Evolutionary conservation across 2,113 vertebrate species (phyloP), one percentile per base, ranked within the genome.

Genomic region (Etheostoma cragini): DNA sequence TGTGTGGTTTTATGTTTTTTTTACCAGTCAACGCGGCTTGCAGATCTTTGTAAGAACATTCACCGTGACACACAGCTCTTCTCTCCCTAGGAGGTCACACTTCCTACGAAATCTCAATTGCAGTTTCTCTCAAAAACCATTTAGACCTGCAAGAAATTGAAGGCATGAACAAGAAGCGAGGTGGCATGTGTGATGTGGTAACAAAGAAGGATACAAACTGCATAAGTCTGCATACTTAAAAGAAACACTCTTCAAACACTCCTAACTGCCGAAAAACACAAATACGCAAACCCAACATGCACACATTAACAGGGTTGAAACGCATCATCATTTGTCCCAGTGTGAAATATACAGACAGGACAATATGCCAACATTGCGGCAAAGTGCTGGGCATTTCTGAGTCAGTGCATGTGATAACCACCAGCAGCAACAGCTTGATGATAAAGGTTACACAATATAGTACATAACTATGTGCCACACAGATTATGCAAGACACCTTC

Each of bases 151-250:
- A 26, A 78, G 70, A 54, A 82, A 47, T 56, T 17, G 22, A 69
- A 57, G 45, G 65, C 49, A 3, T 2, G 12, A 49, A 16, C 56
- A 47, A 30, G 57, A 30, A 62, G 46, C 12, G 10, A 56, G 65
- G 75, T 42, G 45, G 78, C 47, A n/a, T 35, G 15, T 87, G 82
- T 85, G 88, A 86, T 89, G 87, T 83, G 83, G 81, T 52, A 6
- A 80, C 74, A 53, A 74, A 10, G 61, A 30, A 13, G 60, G 45
- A 61, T 35, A 8, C 65, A 60, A 78, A 73, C 52, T 61, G 50
- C 61, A n/a, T 12, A 52, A 78, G 62, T 69, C 66, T 68, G 79
- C 77, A 57, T 30, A 53, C n/a, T 65, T 72, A n/a, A 67, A 76
- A 69, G n/a, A 21, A 24, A 69, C 75, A 84, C 30, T 45, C 77